A percentile compares a stretch with the other conserved stretches of the same genome.
phyloP scores from a whole-genome alignment of 2,113 vertebrate genomes.

The Xyliphius kryptos region DNA sequence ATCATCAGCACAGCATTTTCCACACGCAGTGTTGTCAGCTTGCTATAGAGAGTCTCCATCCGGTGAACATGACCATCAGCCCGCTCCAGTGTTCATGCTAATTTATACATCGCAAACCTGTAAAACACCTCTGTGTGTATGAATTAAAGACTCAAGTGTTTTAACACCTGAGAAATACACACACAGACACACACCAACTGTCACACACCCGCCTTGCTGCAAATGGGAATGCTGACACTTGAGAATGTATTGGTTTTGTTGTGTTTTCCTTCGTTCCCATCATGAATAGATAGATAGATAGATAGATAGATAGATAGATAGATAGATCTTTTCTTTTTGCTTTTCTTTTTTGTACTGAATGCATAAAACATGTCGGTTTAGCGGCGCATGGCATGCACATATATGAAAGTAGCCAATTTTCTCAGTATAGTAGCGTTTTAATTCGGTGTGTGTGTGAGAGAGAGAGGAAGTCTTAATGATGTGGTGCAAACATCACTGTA shows the following conservation, averaged over 20 bases:
- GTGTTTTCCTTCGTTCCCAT: conserved; percentile 43
- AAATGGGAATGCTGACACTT: conserved; percentile 53
- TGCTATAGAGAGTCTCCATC: conserved; percentile 5
- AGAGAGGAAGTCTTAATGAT: conserved; percentile 33
- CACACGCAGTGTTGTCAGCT: conserved; percentile 13
- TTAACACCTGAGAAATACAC: conserved; percentile 66
- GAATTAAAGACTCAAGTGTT: conserved; percentile 40
- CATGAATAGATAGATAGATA: too few relatives aligned
- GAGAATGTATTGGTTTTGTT: conserved; percentile 40
- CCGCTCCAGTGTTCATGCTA: conserved; percentile 28
- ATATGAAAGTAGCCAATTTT: conserved; percentile 63
- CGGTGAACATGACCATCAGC: conserved; percentile 38
- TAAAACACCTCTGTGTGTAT: conserved; percentile 25
- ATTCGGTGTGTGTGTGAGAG: conserved; percentile 46
- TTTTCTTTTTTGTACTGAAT: conserved; percentile 46
- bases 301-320: too few relatives aligned
- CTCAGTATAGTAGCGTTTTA: conserved; percentile 65
- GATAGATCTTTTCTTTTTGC: too few relatives aligned
- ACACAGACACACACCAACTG: conserved; percentile 55
- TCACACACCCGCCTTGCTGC: conserved; percentile 53
- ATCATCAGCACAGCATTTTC: conserved; percentile 18
- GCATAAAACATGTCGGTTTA: conserved; percentile 65
- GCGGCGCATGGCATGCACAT: conserved; percentile 30
- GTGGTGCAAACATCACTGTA: conserved; percentile 59
- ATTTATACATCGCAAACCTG: conserved; percentile 39